Base-by-base conservation (phyloP, 2,888 invertebrate genomes). In the Euspilapteryx auroguttella region DNA sequence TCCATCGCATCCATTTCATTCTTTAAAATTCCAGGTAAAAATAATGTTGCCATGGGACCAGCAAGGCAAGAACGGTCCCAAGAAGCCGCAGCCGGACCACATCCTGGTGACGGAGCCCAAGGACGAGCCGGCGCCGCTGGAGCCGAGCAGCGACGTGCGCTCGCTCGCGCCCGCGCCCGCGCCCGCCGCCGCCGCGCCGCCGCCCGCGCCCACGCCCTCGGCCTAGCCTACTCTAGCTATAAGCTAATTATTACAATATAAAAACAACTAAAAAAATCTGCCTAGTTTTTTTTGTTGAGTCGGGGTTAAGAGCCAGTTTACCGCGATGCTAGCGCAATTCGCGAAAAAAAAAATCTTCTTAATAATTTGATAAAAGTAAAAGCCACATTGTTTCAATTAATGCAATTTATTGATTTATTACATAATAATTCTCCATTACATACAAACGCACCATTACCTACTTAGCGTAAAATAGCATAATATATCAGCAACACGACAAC, bases 11-110 rank as follows among this genome's bases (percentile, higher is more conserved):
- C n/a, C n/a, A n/a, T n/a, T n/a, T n/a, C n/a, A n/a, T n/a, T n/a
- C n/a, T n/a, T n/a, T n/a, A n/a, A n/a, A n/a, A n/a, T 83, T 83
- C 40, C 86, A 91, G 79, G 91, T 96, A 1, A 99, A 99, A 77
- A 99, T 99, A 71, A 99, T 99, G 99, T 85, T 99, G 73, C 97
- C 97, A 23, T 96, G 94, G 85, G 99, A 99, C 79, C 89, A 94
- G 35, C 87, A 87, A 61, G 98, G 98, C 68, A 97, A 98, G 80
- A 92, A 86, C 49, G 99, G 98, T 29, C 98, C 98, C 39, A 96
- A 95, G 82, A 89, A 89, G 63, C 97, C 97, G 4, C 83, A 99
- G 54, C 99, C 99, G 27, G 99, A 99, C 71, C 92, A 96, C 68
- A 95, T 99, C 40, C 86, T 88, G 47, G 97, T 99, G 42, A 89